Evolutionary conservation across 2,888 invertebrate species (phyloP).

Genomic region (Thera britannica): DNA sequence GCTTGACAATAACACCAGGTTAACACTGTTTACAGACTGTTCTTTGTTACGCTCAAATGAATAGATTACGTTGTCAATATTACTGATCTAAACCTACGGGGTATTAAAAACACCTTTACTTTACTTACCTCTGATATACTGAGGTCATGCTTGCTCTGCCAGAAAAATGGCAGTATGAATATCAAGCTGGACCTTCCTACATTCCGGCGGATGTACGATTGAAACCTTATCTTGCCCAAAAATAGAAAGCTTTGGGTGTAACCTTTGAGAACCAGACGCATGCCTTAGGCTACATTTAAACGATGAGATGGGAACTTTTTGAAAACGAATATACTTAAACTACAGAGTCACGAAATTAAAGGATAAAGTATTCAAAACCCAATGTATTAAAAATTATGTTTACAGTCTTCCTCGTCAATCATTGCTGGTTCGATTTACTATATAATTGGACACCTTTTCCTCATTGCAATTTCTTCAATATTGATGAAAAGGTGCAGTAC

Average conservation of each 20-base stretch:
- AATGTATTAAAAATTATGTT: neutral
- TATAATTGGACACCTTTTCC: neutral
- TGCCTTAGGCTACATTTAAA: conserved; percentile 48
- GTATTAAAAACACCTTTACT: too few species aligned
- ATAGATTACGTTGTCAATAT: conserved; percentile 23
- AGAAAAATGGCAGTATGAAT: conserved; percentile 17
- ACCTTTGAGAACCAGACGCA: conserved; percentile 60
- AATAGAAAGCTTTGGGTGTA: conserved; percentile 65
- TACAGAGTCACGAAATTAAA: conserved; percentile 1
- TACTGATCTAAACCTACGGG: neutral
- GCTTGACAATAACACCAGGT: conserved; percentile 47
- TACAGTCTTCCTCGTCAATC: neutral
- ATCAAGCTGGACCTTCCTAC: conserved; percentile 54
- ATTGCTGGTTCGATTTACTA: neutral
- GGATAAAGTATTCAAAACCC: conserved; percentile 11
- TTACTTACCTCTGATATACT: neutral
- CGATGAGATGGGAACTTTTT: conserved; percentile 46
- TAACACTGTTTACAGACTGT: conserved; percentile 5
- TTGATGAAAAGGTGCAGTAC: neutral
- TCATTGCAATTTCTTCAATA: neutral
- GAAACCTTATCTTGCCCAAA: conserved; percentile 70
- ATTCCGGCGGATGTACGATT: conserved; percentile 70
- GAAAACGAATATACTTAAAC: conserved; percentile 5
- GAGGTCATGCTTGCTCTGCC: too few species aligned
- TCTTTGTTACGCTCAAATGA: conserved; percentile 34